These are phyloP conservation scores for Nebria brevicollis DNA, from an alignment of 2,888 invertebrate species.

Conservation along the genomic window DNA sequence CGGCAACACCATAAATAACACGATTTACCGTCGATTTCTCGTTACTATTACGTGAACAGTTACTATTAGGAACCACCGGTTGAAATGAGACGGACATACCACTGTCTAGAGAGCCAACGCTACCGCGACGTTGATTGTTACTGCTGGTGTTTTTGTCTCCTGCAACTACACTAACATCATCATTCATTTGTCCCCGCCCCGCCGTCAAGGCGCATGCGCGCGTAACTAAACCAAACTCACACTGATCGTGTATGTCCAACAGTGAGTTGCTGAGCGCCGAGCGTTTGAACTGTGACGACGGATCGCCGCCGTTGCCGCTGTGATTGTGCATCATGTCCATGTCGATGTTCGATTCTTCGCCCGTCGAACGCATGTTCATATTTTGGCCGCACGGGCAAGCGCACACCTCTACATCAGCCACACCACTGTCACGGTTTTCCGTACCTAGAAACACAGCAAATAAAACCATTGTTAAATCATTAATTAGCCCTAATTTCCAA, in stretches of 20 bases:
- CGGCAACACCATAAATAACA: constrained; percentile 52
- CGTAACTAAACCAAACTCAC: constrained; percentile 66
- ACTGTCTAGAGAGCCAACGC: constrained; percentile 94
- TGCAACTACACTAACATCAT: constrained; percentile 68
- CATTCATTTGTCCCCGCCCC: constrained; percentile 11
- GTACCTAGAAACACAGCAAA: constrained; percentile 65
- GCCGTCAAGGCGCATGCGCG: constrained; percentile 4
- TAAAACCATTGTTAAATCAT: too few relatives aligned
- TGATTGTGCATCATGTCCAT: too few relatives aligned
- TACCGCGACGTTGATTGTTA: constrained; percentile 80
- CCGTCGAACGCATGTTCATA: constrained; percentile 54
- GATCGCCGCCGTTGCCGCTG: constrained; percentile 54
- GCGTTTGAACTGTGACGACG: constrained; percentile 74
- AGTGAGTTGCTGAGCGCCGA: constrained; percentile 95
- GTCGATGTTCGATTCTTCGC: constrained; percentile 62
- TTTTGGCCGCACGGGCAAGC: constrained; percentile 66
- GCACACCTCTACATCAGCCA: constrained; percentile 87
- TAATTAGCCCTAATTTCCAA: too few relatives aligned
- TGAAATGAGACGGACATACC: constrained; percentile 96
- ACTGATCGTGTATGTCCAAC: constrained; percentile 94
- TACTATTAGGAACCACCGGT: constrained; percentile 76
- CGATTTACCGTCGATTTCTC: constrained; percentile 58
- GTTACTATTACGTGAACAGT: constrained; percentile 64
- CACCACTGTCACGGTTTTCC: constrained; percentile 92
- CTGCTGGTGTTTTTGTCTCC: constrained; percentile 71